These are phyloP conservation scores for Ophion ventricosus DNA, from an alignment of 2,888 invertebrate genomes.

Conservation along the genomic window DNA sequence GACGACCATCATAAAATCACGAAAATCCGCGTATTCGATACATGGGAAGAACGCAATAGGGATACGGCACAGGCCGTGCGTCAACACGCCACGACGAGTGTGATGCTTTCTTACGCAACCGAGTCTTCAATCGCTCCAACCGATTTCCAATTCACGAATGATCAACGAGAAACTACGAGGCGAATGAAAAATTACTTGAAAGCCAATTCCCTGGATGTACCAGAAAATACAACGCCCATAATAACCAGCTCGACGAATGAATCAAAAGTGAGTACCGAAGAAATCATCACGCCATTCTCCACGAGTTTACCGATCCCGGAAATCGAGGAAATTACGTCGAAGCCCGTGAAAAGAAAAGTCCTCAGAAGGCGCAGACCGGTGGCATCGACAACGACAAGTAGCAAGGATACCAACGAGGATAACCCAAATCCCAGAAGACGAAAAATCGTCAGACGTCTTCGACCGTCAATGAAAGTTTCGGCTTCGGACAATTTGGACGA, in stretches of 20 bases:
- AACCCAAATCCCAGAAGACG: slow-evolving; percentile 68
- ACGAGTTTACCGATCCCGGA: slow-evolving; percentile 12
- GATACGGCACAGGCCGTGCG: background rate
- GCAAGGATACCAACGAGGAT: slow-evolving; percentile 36
- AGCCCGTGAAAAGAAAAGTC: slow-evolving; percentile 69
- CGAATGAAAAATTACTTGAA: background rate
- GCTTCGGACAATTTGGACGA: background rate
- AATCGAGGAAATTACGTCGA: slow-evolving; percentile 56
- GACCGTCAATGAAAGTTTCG: slow-evolving; percentile 58
- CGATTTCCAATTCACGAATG: background rate
- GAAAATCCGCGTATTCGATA: slow-evolving; percentile 72
- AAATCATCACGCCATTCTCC: background rate
- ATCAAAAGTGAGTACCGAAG: slow-evolving; percentile 5
- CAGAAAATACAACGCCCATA: background rate
- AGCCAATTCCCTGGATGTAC: background rate
- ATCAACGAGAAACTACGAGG: background rate
- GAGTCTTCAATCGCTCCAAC: slow-evolving; percentile 12
- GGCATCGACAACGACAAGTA: slow-evolving; percentile 40
- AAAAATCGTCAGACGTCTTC: slow-evolving; percentile 76
- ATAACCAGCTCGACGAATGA: slow-evolving; percentile 23
- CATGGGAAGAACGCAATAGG: slow-evolving; percentile 32
- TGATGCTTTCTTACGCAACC: background rate
- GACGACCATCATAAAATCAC: slow-evolving; percentile 67
- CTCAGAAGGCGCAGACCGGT: slow-evolving; percentile 72
- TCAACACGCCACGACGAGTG: background rate